A percentile compares a stretch with the other conserved stretches of the same genome.
Evolutionary conservation across 1,140 invertebrate genomes (phyloP).

Genomic region (Hypsibius dujardini): DNA sequence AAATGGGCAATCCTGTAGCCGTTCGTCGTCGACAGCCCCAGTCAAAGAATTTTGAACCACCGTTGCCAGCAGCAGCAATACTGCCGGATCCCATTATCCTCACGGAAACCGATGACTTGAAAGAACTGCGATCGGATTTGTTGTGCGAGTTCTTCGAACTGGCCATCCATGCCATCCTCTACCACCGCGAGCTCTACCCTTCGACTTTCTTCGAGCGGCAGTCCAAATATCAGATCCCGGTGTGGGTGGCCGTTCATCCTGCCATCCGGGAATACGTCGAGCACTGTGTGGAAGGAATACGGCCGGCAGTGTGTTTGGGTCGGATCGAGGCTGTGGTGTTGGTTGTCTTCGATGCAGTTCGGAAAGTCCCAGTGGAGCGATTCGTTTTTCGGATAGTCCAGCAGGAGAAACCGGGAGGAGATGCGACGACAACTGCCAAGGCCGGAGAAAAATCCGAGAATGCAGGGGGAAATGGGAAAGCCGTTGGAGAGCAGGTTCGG

Average conservation of each 20-base stretch:
- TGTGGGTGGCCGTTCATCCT: constrained; percentile 26
- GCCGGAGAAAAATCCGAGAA: too few relatives aligned
- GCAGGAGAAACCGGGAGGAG: background rate
- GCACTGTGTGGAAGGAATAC: constrained; percentile 17
- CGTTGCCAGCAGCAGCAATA: too few relatives aligned
- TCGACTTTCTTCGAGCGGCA: constrained; percentile 28
- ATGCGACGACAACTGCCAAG: too few relatives aligned
- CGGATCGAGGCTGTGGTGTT: background rate
- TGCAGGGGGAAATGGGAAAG: too few relatives aligned
- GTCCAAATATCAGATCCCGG: constrained; percentile 32
- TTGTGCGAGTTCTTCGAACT: constrained; percentile 31
- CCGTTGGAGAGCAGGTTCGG: too few relatives aligned
- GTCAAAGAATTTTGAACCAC: too few relatives aligned
- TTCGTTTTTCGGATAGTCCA: constrained; percentile 16
- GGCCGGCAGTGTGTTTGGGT: background rate
- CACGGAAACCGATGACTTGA: too few relatives aligned
- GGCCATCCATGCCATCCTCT: constrained; percentile 30
- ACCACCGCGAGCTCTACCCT: constrained; percentile 29
- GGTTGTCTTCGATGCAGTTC: background rate
- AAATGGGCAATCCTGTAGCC: too few relatives aligned
- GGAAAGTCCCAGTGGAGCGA: constrained; percentile 16
- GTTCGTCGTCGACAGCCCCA: too few relatives aligned
- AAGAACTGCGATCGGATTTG: constrained; percentile 23
- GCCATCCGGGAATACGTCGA: constrained; percentile 17
- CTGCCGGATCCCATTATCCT: too few relatives aligned